Evolutionary conservation across 2,113 vertebrate species (phyloP).

Genomic region (Kobus ellipsiprymnus): DNA sequence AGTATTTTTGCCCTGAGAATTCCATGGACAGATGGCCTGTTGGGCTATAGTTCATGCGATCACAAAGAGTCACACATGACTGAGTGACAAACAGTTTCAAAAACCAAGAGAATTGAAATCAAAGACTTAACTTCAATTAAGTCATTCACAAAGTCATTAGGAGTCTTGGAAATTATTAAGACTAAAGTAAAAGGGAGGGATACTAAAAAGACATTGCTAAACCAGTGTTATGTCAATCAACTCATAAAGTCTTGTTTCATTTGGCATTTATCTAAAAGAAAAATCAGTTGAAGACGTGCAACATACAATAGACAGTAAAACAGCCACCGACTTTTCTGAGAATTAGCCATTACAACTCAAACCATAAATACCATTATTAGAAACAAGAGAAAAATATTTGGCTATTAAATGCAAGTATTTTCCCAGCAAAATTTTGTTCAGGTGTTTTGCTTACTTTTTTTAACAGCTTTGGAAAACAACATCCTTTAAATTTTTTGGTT

Average conservation of each 20-base stretch:
- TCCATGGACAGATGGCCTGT: background rate
- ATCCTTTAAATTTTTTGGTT: background rate
- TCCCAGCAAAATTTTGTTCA: background rate
- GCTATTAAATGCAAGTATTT: background rate
- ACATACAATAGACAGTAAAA: background rate
- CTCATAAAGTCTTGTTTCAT: background rate
- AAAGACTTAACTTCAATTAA: background rate
- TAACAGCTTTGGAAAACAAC: background rate
- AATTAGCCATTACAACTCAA: background rate
- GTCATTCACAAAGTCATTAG: background rate
- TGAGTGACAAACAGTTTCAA: background rate
- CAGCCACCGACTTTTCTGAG: background rate
- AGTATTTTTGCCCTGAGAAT: background rate
- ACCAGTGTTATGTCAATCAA: background rate
- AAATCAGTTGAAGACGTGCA: background rate
- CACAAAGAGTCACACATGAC: background rate
- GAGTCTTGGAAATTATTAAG: background rate
- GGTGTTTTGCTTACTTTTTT: background rate
- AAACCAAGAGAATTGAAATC: background rate
- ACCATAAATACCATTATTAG: background rate
- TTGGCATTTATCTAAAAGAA: background rate
- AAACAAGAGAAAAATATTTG: background rate
- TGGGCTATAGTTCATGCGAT: fast-evolving
- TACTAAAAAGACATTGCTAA: background rate
- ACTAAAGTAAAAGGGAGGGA: background rate